Percentiles rank a stretch among this genome's conserved stretches.
These are phyloP conservation scores for Drosophila incognita DNA, from an alignment of 2,888 invertebrate species.

Conservation along the genomic window DNA sequence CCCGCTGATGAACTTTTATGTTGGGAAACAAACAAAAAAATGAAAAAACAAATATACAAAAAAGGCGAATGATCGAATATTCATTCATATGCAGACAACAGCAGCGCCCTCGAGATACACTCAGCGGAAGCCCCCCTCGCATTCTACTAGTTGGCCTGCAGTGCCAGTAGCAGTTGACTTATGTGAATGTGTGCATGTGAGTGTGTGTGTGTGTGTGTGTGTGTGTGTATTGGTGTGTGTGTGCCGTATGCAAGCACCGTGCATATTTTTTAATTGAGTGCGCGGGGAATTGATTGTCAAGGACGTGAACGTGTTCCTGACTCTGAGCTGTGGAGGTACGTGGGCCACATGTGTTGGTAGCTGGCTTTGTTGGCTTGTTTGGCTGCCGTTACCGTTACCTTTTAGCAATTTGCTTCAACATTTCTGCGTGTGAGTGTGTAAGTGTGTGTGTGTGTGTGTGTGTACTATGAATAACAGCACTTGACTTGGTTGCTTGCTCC, in stretches of 20 bases:
- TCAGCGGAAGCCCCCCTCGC: neutral
- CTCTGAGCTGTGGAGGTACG: constrained; percentile 40
- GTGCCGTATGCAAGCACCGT: constrained; percentile 67
- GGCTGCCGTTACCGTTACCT: constrained; percentile 64
- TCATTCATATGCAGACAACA: constrained; percentile 77
- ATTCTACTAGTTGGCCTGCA: constrained; percentile 53
- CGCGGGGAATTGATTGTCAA: constrained; percentile 80
- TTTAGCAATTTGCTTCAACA: constrained; percentile 66
- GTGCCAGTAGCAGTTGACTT: constrained; percentile 71
- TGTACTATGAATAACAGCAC: constrained; percentile 75
- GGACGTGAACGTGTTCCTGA: constrained; percentile 74
- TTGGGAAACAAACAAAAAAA: constrained; percentile 45
- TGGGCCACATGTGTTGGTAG: constrained; percentile 45
- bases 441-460: neutral
- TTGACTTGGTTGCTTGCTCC: constrained; percentile 67
- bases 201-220: constrained; percentile 23
- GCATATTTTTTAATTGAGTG: constrained; percentile 80
- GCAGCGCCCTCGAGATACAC: constrained; percentile 32
- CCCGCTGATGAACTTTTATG: constrained; percentile 77
- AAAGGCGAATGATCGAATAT: constrained; percentile 73
- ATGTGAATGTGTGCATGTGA: constrained; percentile 29
- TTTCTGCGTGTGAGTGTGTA: constrained; percentile 16
- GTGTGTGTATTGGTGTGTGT: constrained; percentile 36
- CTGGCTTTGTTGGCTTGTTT: constrained; percentile 57
- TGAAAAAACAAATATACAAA: constrained; percentile 29